phyloP scores from a whole-genome alignment of 2,797 vertebrate genomes.

The Acrossocheilus fasciatus region DNA sequence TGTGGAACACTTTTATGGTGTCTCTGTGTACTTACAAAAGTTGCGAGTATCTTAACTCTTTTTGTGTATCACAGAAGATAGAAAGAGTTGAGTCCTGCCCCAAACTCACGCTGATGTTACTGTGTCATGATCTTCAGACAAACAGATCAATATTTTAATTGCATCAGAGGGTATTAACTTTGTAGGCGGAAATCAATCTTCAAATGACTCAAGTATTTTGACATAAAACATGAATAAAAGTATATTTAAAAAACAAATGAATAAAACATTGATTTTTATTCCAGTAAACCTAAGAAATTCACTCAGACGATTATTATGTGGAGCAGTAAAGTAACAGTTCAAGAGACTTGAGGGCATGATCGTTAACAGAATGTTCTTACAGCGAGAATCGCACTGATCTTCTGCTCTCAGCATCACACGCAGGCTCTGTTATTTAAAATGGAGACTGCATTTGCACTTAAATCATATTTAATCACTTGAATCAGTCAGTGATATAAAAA shows the following conservation, averaged over 20 bases:
- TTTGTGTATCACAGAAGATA: background rate
- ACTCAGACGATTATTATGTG: background rate
- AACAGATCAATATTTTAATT: background rate
- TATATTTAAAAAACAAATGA: background rate
- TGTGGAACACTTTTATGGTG: too few relatives aligned
- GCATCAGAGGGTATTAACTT: background rate
- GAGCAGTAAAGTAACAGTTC: background rate
- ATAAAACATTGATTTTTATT: background rate
- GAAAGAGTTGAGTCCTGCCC: too few relatives aligned
- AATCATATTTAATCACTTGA: slow-evolving; percentile 40
- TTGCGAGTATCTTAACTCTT: background rate
- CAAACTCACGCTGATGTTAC: background rate
- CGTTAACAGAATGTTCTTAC: slow-evolving; percentile 29
- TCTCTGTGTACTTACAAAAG: background rate
- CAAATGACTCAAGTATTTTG: background rate
- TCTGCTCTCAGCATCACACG: slow-evolving; percentile 33
- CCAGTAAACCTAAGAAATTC: background rate
- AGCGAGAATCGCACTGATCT: slow-evolving; percentile 30
- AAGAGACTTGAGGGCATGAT: slow-evolving; percentile 1
- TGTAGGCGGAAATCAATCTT: background rate
- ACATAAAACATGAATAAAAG: background rate
- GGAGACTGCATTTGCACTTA: slow-evolving; percentile 51
- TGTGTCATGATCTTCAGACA: background rate
- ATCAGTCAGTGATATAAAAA: slow-evolving; percentile 25
- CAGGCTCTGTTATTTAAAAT: slow-evolving; percentile 47